These are phyloP conservation scores for Drosophila micromelanica DNA, from an alignment of 1,140 invertebrate genomes.

Conservation along the genomic window DNA sequence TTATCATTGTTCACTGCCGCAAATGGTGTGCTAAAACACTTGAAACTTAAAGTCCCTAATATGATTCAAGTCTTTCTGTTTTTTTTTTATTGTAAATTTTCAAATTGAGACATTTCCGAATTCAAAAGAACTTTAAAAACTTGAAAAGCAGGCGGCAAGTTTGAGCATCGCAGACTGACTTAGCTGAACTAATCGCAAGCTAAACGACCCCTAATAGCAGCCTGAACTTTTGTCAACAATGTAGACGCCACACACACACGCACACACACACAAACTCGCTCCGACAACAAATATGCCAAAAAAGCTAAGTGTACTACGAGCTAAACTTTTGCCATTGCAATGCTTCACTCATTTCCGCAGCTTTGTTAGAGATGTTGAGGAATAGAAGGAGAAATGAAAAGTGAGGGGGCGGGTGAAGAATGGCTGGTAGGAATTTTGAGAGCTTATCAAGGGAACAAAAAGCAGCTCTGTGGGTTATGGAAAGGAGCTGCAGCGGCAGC, in stretches of 20 bases:
- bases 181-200: conserved; percentile 76
- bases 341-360: conserved; percentile 62
- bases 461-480: conserved; percentile 7
- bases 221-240: conserved; percentile 78
- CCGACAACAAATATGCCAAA: conserved; percentile 28
- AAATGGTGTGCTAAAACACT: not conserved
- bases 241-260: conserved; percentile 42
- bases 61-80: conserved; percentile 1
- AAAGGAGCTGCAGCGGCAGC: not conserved
- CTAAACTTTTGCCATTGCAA: conserved; percentile 63
- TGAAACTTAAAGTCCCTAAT: not conserved
- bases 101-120: conserved; percentile 24
- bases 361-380: conserved; percentile 13
- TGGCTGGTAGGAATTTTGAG: conserved; percentile 20
- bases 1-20: not conserved
- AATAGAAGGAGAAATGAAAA: not conserved
- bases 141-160: conserved; percentile 38
- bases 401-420: not conserved
- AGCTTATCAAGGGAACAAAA: conserved; percentile 68
- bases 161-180: conserved; percentile 50
- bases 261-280: not conserved
- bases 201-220: conserved; percentile 80
- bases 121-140: conserved; percentile 29
- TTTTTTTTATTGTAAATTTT: conserved; percentile 9
- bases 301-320: conserved; percentile 42